These are phyloP conservation scores for Sakesphorus luctuosus DNA, from an alignment of 2,113 vertebrate species.

Conservation along the genomic window DNA sequence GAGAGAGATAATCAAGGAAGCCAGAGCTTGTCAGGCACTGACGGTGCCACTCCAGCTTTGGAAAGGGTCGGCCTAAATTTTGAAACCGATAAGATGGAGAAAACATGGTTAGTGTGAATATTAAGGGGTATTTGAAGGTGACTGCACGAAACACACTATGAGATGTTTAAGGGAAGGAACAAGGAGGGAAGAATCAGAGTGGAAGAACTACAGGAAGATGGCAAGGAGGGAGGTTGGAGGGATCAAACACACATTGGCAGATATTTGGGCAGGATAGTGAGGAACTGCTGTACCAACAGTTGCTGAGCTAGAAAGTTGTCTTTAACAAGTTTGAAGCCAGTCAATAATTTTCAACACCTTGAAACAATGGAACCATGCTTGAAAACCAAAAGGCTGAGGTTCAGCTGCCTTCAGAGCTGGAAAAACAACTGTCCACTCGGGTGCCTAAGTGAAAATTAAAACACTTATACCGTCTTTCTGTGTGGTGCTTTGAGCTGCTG, in stretches of 20 bases:
- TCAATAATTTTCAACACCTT: not conserved
- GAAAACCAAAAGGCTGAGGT: not conserved
- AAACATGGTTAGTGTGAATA: not conserved
- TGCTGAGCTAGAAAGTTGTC: not conserved
- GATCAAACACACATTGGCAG: not conserved
- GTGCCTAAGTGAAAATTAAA: not conserved
- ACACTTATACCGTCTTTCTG: not conserved
- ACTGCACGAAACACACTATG: not conserved
- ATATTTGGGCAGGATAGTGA: rapidly evolving
- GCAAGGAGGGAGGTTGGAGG: not conserved
- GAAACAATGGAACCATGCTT: not conserved
- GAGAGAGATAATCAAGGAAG: not conserved
- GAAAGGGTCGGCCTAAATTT: not conserved
- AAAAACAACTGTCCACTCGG: not conserved
- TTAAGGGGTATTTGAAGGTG: not conserved
- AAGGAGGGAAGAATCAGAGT: not conserved
- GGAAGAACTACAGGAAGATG: not conserved
- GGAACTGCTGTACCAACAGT: not conserved
- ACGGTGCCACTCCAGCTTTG: not conserved
- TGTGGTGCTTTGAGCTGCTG: not conserved
- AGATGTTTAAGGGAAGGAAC: not conserved
- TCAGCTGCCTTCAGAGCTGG: not conserved
- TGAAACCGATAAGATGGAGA: not conserved
- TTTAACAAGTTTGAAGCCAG: not conserved
- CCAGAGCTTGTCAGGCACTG: not conserved